These are phyloP conservation scores for Sinhomidia bicolor DNA, from an alignment of 2,888 invertebrate species.

Conservation along the genomic window DNA sequence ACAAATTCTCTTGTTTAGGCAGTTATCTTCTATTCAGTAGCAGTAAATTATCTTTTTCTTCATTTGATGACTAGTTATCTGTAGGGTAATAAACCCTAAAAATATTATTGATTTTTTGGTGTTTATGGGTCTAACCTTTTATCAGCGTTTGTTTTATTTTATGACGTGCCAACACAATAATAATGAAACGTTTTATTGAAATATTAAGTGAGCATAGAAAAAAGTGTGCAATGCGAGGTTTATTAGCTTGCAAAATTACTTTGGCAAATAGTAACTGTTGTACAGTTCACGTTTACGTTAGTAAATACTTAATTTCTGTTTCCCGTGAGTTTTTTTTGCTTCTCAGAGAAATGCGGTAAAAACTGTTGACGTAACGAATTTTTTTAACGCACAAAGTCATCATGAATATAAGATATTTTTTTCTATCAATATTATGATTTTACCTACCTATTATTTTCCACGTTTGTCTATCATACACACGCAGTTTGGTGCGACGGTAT, in stretches of 20 bases:
- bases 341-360: neutral
- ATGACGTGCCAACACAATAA: neutral
- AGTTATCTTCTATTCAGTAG: neutral
- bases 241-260: neutral
- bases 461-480: neutral
- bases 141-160: neutral
- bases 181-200: neutral
- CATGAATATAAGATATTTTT: neutral
- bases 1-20: neutral
- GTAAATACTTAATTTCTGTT: too few relatives aligned
- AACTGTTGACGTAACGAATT: neutral
- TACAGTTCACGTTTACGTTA: neutral
- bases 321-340: neutral
- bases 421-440: slow-evolving; percentile 6
- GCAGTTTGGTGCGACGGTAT: neutral
- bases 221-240: neutral
- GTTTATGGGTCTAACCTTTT: neutral
- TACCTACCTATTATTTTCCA: too few relatives aligned
- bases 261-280: neutral
- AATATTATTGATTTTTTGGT: neutral
- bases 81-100: neutral
- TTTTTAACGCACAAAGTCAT: neutral
- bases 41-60: neutral
- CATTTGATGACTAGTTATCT: neutral
- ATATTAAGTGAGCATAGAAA: neutral